A percentile compares a stretch with the other conserved stretches of the same genome.
Evolutionary conservation across 2,113 vertebrate genomes (phyloP).

Genomic region (Nycticebus coucang): DNA sequence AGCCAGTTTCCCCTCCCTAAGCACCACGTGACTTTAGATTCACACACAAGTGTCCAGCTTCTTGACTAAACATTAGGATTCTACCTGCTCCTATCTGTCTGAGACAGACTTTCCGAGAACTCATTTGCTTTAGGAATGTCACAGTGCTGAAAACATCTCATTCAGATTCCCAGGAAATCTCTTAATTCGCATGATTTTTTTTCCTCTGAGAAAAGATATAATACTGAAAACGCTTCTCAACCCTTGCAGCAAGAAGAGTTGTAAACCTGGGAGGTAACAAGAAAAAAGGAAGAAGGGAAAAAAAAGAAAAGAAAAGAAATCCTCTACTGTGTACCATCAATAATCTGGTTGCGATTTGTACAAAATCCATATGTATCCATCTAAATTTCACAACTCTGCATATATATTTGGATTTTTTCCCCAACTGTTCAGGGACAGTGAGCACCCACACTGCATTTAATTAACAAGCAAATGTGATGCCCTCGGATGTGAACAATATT

Average conservation of each 20-base stretch:
- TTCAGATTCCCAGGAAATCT: slow-evolving; percentile 70
- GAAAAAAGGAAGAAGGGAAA: slow-evolving; percentile 20
- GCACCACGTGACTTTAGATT: slow-evolving; percentile 38
- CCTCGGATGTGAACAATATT: slow-evolving; percentile 84
- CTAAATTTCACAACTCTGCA: slow-evolving; percentile 82
- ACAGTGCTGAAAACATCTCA: slow-evolving; percentile 66
- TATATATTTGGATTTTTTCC: slow-evolving; percentile 77
- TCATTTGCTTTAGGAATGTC: slow-evolving; percentile 63
- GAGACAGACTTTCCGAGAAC: slow-evolving; percentile 66
- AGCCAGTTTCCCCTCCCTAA: slow-evolving; percentile 59
- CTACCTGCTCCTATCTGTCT: slow-evolving; percentile 47
- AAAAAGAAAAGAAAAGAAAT: slow-evolving; percentile 18
- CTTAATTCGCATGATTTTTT: slow-evolving; percentile 40
- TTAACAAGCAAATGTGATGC: slow-evolving; percentile 87
- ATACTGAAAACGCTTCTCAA: slow-evolving; percentile 61
- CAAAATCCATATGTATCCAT: slow-evolving; percentile 73
- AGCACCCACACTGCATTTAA: slow-evolving; percentile 85
- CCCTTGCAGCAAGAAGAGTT: not conserved
- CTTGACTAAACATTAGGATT: slow-evolving; percentile 49
- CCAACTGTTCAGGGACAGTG: slow-evolving; percentile 82
- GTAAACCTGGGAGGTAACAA: not conserved
- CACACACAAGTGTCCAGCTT: slow-evolving; percentile 44
- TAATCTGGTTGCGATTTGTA: slow-evolving; percentile 75
- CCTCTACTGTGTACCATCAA: slow-evolving; percentile 58
- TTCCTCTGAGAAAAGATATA: slow-evolving; percentile 57